A percentile compares a stretch with the other conserved stretches of the same genome.
These are phyloP conservation scores for Hydrotaea diabolus DNA, from an alignment of 2,888 invertebrate species.

Conservation along the genomic window DNA sequence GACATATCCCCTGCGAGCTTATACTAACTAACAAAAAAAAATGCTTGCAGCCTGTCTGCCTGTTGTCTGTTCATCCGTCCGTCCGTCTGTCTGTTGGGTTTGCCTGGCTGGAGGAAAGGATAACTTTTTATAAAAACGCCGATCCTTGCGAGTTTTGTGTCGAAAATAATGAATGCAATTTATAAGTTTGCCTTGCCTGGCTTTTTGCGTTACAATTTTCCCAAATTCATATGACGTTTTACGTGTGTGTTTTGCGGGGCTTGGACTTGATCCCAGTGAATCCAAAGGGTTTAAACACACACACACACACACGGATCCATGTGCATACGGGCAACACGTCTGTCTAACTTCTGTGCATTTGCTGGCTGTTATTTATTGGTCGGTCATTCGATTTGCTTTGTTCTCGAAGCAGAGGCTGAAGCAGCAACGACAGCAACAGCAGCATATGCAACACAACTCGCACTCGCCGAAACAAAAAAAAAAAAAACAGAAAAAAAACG, in stretches of 20 bases:
- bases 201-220: background rate
- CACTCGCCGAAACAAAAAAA: background rate
- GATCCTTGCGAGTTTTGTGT: background rate
- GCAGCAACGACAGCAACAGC: constrained; percentile 29
- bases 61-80: no score
- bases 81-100: background rate
- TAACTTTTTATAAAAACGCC: background rate
- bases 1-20: background rate
- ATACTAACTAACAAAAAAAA: background rate
- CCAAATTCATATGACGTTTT: no score
- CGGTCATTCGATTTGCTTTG: constrained; percentile 34
- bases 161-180: constrained; percentile 25
- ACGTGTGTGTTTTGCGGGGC: background rate
- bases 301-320: background rate
- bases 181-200: background rate
- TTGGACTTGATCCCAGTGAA: background rate
- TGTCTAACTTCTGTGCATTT: constrained; percentile 27
- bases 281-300: background rate
- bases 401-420: constrained; percentile 3
- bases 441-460: constrained; percentile 27
- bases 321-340: background rate
- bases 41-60: background rate
- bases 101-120: background rate
- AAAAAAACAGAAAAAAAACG: background rate
- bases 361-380: constrained; percentile 20